Evolutionary conservation across 2,888 invertebrate genomes (phyloP).

Genomic region (Mesorhabditis belari): DNA sequence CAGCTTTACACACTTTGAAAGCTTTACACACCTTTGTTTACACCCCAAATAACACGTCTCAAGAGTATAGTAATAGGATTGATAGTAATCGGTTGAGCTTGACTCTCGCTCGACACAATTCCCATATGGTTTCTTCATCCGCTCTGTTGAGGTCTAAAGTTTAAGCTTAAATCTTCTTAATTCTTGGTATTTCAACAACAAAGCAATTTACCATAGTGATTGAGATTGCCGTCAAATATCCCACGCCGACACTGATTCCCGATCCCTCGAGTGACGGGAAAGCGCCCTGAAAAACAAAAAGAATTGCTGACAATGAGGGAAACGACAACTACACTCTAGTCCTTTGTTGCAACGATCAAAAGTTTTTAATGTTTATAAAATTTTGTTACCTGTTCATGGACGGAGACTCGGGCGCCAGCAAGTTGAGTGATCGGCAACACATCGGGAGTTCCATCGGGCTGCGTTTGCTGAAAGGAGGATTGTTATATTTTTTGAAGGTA

Average conservation of each 20-base stretch:
- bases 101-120: slow-evolving; percentile 17
- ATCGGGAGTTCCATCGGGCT: slow-evolving; percentile 8
- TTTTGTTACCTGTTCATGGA: slow-evolving; percentile 5
- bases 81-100: slow-evolving; percentile 13
- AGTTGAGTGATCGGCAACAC: slow-evolving; percentile 20
- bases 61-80: slow-evolving; percentile 23
- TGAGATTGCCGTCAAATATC: slow-evolving; percentile 26
- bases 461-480: slow-evolving; percentile 16
- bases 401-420: slow-evolving; percentile 17
- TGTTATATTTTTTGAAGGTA: neutral
- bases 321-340: neutral
- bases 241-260: slow-evolving; percentile 27
- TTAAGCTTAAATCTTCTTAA: neutral
- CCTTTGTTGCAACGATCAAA: neutral
- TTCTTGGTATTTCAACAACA: too few species aligned
- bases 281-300: slow-evolving; percentile 4
- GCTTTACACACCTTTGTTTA: slow-evolving; percentile 19
- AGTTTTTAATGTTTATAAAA: neutral
- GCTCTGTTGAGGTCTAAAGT: slow-evolving; percentile 17
- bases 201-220: slow-evolving; percentile 24
- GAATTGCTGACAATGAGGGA: neutral
- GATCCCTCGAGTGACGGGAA: slow-evolving; percentile 18
- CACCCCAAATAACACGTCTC: slow-evolving; percentile 35
- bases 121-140: slow-evolving; percentile 23
- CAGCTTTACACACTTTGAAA: too few species aligned